A percentile compares a stretch with the other conserved stretches of the same genome.
Evolutionary conservation across 2,888 invertebrate species (phyloP).

Genomic region (Flexamia atlantica): DNA sequence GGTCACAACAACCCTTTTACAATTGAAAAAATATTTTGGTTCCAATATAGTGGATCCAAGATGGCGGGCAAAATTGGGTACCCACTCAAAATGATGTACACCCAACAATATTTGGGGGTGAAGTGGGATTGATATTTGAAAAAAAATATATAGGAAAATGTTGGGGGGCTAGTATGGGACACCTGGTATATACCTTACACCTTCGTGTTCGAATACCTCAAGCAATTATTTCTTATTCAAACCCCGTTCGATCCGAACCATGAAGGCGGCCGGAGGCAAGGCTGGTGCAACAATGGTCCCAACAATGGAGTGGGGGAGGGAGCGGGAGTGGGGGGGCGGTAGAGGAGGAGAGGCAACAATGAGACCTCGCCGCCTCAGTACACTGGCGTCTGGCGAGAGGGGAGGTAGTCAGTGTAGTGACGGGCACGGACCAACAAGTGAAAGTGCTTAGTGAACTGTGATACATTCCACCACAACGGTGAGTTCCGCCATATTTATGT

Average conservation of each 20-base stretch:
- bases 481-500: slow-evolving; percentile 42
- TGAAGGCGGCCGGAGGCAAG: background rate
- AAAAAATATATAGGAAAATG: no score
- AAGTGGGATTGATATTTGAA: no score
- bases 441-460: slow-evolving; percentile 54
- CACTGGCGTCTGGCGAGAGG: slow-evolving; percentile 43
- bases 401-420: slow-evolving; percentile 37
- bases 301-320: background rate
- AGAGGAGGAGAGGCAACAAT: slow-evolving; percentile 38
- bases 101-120: no score
- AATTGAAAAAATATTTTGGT: no score
- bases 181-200: no score
- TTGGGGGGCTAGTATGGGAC: no score
- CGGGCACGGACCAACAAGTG: slow-evolving; percentile 40
- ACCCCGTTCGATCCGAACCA: background rate
- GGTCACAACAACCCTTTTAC: no score
- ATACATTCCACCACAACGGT: slow-evolving; percentile 33
- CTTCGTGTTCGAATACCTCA: no score
- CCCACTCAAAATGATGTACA: no score
- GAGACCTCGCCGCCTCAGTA: slow-evolving; percentile 18
- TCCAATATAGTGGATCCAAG: no score
- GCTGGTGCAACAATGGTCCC: slow-evolving; percentile 37
- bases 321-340: background rate
- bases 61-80: no score
- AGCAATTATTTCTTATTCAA: background rate